Evolutionary conservation across 2,797 vertebrate genomes (phyloP), one percentile per base, ranked within the genome.

Genomic region (Tauraco hartlaubi): DNA sequence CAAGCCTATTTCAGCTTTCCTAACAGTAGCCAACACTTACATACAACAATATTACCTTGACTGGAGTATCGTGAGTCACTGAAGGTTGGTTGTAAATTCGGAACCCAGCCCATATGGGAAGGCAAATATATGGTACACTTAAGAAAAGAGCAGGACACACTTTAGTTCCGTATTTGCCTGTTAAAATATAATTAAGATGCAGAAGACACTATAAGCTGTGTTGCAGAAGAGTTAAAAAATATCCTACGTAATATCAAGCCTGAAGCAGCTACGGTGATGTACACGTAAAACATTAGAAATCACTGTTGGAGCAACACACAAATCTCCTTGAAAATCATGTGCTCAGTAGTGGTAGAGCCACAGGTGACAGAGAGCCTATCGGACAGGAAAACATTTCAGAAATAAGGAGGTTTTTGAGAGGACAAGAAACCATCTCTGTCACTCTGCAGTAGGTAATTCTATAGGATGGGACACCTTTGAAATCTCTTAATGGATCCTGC

Each of bases 81-180:
- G 98, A 85, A n/a, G 99, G 98, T 84, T 99, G 99, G 64, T 97
- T 98, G 91, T 99, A 98, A 97, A 99, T 98, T 28, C 98, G 98
- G 96, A 99, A 99, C 88, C 98, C 99, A 81, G 98, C 98, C 99
- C 99, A 99, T 54, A 99, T 85, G 2, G 99, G 98, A 92, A 99
- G 98, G 85, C 98, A 97, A 66, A 99, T 85, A n/a, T 99, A 99
- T 1, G 99, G 97, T 66, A 99, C 52, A 52, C 98, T 98, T 62
- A 99, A 97, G 94, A 99, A 96, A 94, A 99, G 98, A 58, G 98
- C 97, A 72, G 98, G 98, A 85, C 97, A 98, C 51, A 99, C 48
- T 33, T 98, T 98, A 76, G 97, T 97, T 94, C 99, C 99, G 6
- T 99, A 99, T 97, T 99, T 99, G 35, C 99, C 99, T 99, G 91